Evolutionary conservation across 2,797 vertebrate species (phyloP), one percentile per base, ranked within the genome.

Genomic region (Oreortyx pictus): DNA sequence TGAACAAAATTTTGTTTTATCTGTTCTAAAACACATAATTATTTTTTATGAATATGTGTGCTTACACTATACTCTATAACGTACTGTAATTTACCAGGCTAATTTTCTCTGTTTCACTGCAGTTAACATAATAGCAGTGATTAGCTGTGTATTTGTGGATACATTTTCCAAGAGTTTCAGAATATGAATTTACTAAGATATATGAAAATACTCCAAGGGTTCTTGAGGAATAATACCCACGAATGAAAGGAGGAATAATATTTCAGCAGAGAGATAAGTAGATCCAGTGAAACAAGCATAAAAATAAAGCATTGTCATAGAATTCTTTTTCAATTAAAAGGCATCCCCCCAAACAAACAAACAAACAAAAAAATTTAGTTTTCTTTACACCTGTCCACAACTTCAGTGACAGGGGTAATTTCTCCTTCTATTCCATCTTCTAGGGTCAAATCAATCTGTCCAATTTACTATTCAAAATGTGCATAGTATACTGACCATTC

Each of bases 381-480:
- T 39, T 12, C 39, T 39, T 39, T 39, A 39, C 25, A 95, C 62
- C 64, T 96, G 82, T 93, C 89, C 95, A 90, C 96, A 96, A 23
- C 47, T 95, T 93, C 66, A 76, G 73, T 95, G 91, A 93, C 92
- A 94, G 71, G 43, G 35, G 90, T 96, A 6, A 9, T 93, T 95
- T 90, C 82, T 95, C 64, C 87, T 72, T 92, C 59, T 95, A 68
- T 89, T 95, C 81, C 43, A 93, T 50, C 41, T 90, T 89, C 83
- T 93, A 94, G 31, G 83, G 93, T 90, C 86, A 92, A 96, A 97
- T 95, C 87, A 95, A 88, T 96, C 87, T 95, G 81, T 95, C 90
- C 90, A 96, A 96, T 95, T 97, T 95, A 88, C 89, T 90, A 93
- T 94, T 96, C 92, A 94, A 84, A 96, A 97, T 97, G 97, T 96